Conservation (phyloP, 1,140 invertebrate species). For the Heliconius congener region DNA sequence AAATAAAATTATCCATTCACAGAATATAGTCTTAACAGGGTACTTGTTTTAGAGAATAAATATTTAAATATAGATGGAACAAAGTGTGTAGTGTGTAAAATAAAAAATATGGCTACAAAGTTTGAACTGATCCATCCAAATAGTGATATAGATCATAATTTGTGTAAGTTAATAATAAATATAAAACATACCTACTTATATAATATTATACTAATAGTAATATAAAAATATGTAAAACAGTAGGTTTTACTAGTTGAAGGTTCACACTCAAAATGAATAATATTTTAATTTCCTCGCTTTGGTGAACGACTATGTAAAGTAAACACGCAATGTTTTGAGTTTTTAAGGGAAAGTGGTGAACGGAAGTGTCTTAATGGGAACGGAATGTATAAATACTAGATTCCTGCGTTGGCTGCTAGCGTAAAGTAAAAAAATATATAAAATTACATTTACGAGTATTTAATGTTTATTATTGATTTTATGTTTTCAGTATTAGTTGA, state of each 20-base stretch:
- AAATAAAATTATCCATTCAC: background rate
- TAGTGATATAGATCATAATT: background rate
- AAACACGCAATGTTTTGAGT: background rate
- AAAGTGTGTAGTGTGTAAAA: background rate
- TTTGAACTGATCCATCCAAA: background rate
- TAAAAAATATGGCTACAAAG: background rate
- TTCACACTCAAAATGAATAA: too few relatives aligned
- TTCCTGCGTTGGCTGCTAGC: background rate
- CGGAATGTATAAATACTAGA: background rate
- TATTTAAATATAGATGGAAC: too few relatives aligned
- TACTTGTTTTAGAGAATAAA: background rate
- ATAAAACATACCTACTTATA: too few relatives aligned
- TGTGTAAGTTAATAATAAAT: background rate
- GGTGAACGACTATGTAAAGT: too few relatives aligned
- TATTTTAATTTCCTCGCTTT: too few relatives aligned
- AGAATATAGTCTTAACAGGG: background rate
- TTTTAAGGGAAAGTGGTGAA: too few relatives aligned
- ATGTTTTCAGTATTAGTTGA: constrained; percentile 47
- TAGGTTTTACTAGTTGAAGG: too few relatives aligned
- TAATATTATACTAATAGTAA: too few relatives aligned
- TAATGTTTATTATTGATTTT: background rate
- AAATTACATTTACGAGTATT: background rate
- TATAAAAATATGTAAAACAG: too few relatives aligned
- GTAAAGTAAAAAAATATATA: too few relatives aligned
- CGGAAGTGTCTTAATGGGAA: background rate